These are phyloP conservation scores for Sarcophaga subvicina DNA, from an alignment of 2,888 invertebrate genomes.

Conservation along the genomic window DNA sequence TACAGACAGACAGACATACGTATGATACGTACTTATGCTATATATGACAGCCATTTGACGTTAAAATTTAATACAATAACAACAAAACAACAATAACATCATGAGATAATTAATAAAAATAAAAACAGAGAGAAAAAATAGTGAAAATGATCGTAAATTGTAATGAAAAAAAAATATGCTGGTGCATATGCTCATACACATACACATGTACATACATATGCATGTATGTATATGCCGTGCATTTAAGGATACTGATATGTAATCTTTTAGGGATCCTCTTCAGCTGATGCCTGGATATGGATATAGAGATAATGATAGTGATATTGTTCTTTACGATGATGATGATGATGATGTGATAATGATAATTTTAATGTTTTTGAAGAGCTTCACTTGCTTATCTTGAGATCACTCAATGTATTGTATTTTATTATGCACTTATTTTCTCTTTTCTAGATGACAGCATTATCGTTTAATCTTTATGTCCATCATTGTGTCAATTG, in stretches of 20 bases:
- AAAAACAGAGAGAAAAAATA: conserved; percentile 21
- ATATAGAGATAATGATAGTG: not conserved
- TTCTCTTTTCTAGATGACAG: too few species aligned
- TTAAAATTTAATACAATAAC: not conserved
- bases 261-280: not conserved
- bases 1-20: not conserved
- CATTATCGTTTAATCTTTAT: too few species aligned
- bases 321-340: not conserved
- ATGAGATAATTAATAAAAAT: not conserved
- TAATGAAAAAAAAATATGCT: conserved; percentile 19
- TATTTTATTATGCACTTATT: not conserved
- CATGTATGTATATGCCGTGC: not conserved
- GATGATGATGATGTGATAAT: conserved; percentile 54
- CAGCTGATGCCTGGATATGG: not conserved
- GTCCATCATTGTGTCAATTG: too few species aligned
- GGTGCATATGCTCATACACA: not conserved
- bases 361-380: conserved; percentile 32
- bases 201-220: fast-evolving
- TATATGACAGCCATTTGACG: conserved; percentile 60
- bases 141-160: conserved; percentile 47
- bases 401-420: not conserved
- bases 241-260: not conserved
- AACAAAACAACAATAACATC: conserved; percentile 11
- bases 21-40: too few species aligned
- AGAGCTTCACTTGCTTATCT: conserved; percentile 10